phyloP scores from a whole-genome alignment of 2,113 vertebrate species.

The Xenopus tropicalis region UCB_Xtro_10.0 CM004452.2:10789001-10789500 shows the following conservation, averaged over 20 bases:
- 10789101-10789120: neutral
- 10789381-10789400: neutral
- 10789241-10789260: neutral
- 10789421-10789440: neutral
- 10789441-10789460: slow-evolving; percentile 3
- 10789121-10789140: neutral
- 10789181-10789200: neutral
- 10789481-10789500: neutral
- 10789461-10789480: neutral
- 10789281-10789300: neutral
- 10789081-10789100: neutral
- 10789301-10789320: neutral
- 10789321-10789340: neutral
- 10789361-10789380: neutral
- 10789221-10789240: too few species aligned
- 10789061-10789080: slow-evolving; percentile 14
- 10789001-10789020: slow-evolving; percentile 28
- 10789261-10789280: slow-evolving; percentile 2
- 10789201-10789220: neutral
- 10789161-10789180: slow-evolving; percentile 8
- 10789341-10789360: neutral
- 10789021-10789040: slow-evolving; percentile 24
- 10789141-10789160: slow-evolving; percentile 2
- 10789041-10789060: slow-evolving; percentile 32
- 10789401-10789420: neutral